Evolutionary conservation across 1,140 invertebrate species (phyloP).

Genomic region (Pachypsylla venusta): DNA sequence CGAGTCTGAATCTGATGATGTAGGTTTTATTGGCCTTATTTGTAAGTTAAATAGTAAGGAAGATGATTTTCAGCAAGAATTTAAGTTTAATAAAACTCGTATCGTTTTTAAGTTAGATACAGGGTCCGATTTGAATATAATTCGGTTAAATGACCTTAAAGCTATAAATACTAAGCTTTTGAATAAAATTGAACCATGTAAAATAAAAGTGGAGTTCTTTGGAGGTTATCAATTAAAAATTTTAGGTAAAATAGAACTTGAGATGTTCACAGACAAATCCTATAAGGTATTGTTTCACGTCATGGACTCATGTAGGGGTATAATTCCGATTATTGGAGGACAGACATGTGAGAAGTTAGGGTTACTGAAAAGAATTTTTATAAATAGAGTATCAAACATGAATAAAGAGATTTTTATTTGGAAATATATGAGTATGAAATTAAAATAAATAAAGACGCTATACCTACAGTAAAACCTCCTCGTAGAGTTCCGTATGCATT

Average conservation of each 20-base stretch:
- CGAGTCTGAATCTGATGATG: constrained; percentile 12
- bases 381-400: background rate
- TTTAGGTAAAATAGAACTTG: constrained; percentile 2
- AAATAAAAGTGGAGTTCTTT: constrained; percentile 14
- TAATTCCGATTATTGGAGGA: constrained; percentile 11
- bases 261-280: constrained; percentile 5
- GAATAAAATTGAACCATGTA: constrained; percentile 8
- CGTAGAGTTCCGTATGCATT: constrained; percentile 21
- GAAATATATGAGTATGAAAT: constrained; percentile 16
- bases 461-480: constrained; percentile 18
- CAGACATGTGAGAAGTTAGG: constrained; percentile 14
- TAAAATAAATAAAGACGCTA: constrained; percentile 15
- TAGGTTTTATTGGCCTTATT: too few species aligned
- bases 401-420: background rate
- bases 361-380: constrained; percentile 4
- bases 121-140: constrained; percentile 17
- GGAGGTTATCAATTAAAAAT: constrained; percentile 4
- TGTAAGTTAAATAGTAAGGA: too few species aligned
- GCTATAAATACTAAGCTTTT: constrained; percentile 10
- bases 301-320: background rate
- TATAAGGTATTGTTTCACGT: constrained; percentile 5
- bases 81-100: constrained; percentile 3
- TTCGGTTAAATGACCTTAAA: constrained; percentile 10
- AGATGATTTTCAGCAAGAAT: too few species aligned
- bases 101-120: constrained; percentile 12